A percentile compares a stretch with the other conserved stretches of the same genome.
phyloP scores from a whole-genome alignment of 2,888 invertebrate genomes.

The Tipula unca region DNA sequence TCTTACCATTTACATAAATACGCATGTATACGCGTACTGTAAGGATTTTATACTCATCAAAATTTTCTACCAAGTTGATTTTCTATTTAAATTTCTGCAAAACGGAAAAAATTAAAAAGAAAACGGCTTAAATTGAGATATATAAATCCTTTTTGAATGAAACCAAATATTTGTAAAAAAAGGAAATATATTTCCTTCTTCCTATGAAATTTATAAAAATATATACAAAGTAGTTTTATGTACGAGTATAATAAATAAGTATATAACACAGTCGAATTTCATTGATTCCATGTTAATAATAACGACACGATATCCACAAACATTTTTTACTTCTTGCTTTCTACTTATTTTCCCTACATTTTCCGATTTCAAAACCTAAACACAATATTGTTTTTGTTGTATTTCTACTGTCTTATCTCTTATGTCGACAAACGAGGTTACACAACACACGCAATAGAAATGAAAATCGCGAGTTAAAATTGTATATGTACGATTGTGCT shows the following conservation, averaged over 20 bases:
- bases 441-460: too few relatives aligned
- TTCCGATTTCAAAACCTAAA: too few relatives aligned
- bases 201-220: neutral
- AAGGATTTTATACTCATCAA: neutral
- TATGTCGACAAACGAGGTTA: too few relatives aligned
- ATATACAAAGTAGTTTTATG: too few relatives aligned
- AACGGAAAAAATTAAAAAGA: neutral
- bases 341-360: too few relatives aligned
- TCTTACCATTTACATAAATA: neutral
- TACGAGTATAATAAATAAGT: too few relatives aligned
- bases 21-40: too few relatives aligned
- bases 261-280: too few relatives aligned
- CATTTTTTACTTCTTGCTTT: neutral
- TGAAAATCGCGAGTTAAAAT: too few relatives aligned
- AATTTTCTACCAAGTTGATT: neutral
- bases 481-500: too few relatives aligned
- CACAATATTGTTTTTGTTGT: too few relatives aligned
- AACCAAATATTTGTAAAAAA: neutral
- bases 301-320: neutral
- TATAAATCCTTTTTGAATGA: neutral
- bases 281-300: neutral
- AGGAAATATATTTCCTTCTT: neutral
- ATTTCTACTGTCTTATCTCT: too few relatives aligned
- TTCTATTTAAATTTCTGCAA: neutral
- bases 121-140: neutral